A percentile compares a stretch with the other conserved stretches of the same genome.
Conservation (phyloP, 2,888 invertebrate genomes). For the Xylota segnis region DNA sequence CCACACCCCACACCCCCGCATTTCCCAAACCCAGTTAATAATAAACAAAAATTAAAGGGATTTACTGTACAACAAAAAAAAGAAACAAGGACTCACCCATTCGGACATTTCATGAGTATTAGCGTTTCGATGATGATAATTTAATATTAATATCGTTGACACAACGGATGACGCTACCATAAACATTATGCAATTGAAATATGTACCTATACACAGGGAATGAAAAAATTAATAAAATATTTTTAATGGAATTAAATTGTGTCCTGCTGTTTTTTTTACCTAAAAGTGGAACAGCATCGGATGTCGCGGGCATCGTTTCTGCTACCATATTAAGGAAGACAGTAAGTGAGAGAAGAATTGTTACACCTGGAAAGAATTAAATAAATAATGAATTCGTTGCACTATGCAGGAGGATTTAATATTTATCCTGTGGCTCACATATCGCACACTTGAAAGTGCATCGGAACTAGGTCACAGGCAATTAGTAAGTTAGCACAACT, state of each 20-base stretch:
- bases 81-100: slow-evolving; percentile 90
- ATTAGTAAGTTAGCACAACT: slow-evolving; percentile 59
- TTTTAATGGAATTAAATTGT: background rate
- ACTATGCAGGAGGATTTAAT: slow-evolving; percentile 22
- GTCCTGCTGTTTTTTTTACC: slow-evolving; percentile 85
- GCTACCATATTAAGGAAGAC: slow-evolving; percentile 99
- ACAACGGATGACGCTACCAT: slow-evolving; percentile 99
- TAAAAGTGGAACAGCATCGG: slow-evolving; percentile 95
- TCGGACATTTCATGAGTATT: slow-evolving; percentile 99
- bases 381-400: slow-evolving; percentile 44
- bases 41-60: slow-evolving; percentile 66
- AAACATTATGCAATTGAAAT: slow-evolving; percentile 99
- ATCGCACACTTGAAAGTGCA: slow-evolving; percentile 17
- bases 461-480: slow-evolving; percentile 66
- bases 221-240: slow-evolving; percentile 19
- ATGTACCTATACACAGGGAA: slow-evolving; percentile 89
- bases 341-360: slow-evolving; percentile 98
- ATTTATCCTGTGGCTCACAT: slow-evolving; percentile 34
- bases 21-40: slow-evolving; percentile 27
- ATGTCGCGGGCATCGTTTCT: slow-evolving; percentile 99
- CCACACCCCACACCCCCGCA: too few relatives aligned
- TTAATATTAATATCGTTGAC: slow-evolving; percentile 98
- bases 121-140: slow-evolving; percentile 98
- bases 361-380: slow-evolving; percentile 89
- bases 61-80: slow-evolving; percentile 30